phyloP scores from a whole-genome alignment of 2,888 invertebrate species.

The Teinopalpus imperialis region DNA sequence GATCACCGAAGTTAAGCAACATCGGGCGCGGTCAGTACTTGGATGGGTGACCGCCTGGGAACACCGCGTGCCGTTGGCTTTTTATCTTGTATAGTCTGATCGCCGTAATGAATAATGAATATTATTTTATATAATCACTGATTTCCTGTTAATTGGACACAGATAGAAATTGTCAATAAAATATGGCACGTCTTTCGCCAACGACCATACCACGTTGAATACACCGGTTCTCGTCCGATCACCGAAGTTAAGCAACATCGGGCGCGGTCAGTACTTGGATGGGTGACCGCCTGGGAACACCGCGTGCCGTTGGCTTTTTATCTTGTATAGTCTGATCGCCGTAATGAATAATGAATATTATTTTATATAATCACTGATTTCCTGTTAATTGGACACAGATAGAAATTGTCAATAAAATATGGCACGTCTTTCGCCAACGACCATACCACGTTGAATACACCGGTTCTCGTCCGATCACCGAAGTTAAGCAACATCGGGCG shows the following conservation, averaged over 20 bases:
- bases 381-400: too few species aligned
- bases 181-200: conserved; percentile 27
- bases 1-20: conserved; percentile 47
- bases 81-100: too few species aligned
- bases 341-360: too few species aligned
- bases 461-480: conserved; percentile 49
- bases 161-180: too few species aligned
- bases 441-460: conserved; percentile 46
- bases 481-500: conserved; percentile 39
- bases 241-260: conserved; percentile 43
- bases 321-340: too few species aligned
- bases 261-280: conserved; percentile 31
- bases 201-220: conserved; percentile 46
- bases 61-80: conserved; percentile 43
- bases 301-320: conserved; percentile 41
- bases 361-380: too few species aligned
- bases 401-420: too few species aligned
- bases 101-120: too few species aligned
- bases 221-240: conserved; percentile 49
- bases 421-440: conserved; percentile 43
- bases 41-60: conserved; percentile 46
- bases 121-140: too few species aligned
- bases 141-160: too few species aligned
- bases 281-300: conserved; percentile 47
- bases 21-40: conserved; percentile 28